Base-by-base conservation (phyloP, 2,113 vertebrate species). In the Nerophis ophidion region DNA sequence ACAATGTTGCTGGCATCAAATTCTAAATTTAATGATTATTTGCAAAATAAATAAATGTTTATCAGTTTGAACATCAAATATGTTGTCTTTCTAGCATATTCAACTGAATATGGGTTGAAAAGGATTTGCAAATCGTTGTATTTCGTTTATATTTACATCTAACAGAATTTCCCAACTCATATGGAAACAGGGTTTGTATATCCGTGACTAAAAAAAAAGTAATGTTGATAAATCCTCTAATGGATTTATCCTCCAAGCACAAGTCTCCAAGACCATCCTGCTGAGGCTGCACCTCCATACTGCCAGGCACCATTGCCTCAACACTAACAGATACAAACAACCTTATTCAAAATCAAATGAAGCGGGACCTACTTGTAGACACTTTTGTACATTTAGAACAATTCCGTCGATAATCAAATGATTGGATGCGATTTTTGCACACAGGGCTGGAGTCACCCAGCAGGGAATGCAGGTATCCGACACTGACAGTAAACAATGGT, bases 321-420 rank as follows among this genome's bases (percentile, higher is more conserved):
- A 75, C 77, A 79, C 63, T 70, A 81, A 78, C 58, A 72, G 66
- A 63, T 70, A 77, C 63, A 80, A 80, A 76, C 65, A 55, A 61
- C 76, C 65, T 71, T 67, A 74, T 69, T 81, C 52, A 83, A 84
- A 79, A 74, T 71, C 76, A 71, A 58, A 69, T 77, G 73, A 13
- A 80, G 71, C 67, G 81, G 71, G 74, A 74, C 84, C 78, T 83
- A 84, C 75, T 76, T 16, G 65, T 56, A 84, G 74, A 77, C 80
- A 79, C 70, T 77, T 85, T 68, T 88, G 63, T 81, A 86, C 82
- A 83, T 66, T 80, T 44, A 64, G 7, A 19, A 56, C 54, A 64
- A 82, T 81, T 70, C 55, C 73, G 74, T 62, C 82, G 36, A 77
- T 70, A 54, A 35, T 67, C 71, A 42, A 66, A 74, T 45, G 11